phyloP scores from a whole-genome alignment of 2,797 vertebrate species.

The Acanthurus lineatus region DNA sequence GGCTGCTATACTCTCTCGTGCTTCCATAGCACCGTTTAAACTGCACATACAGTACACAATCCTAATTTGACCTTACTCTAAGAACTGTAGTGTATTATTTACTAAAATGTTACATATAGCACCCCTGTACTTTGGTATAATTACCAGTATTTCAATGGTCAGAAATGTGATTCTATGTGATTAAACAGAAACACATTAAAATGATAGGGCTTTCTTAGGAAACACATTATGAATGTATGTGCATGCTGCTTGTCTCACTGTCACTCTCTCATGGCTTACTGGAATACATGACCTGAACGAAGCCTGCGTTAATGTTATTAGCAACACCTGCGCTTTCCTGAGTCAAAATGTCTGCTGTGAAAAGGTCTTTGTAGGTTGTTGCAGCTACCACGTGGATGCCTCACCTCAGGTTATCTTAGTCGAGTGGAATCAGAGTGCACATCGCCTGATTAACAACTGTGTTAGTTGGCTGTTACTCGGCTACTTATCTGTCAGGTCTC shows the following conservation, averaged over 20 bases:
- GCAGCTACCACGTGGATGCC: background rate
- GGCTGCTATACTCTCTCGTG: too few relatives aligned
- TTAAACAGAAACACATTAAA: too few relatives aligned
- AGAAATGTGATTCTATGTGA: background rate
- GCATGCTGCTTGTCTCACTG: background rate
- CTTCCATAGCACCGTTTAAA: too few relatives aligned
- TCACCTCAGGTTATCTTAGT: constrained; percentile 13
- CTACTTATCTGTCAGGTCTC: constrained; percentile 11
- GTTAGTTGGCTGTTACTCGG: background rate
- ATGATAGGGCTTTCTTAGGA: too few relatives aligned
- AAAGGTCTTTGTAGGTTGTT: constrained; percentile 12
- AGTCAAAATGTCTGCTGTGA: constrained; percentile 1
- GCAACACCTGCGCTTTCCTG: background rate
- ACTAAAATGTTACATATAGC: too few relatives aligned
- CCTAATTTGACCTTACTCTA: too few relatives aligned
- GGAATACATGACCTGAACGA: background rate
- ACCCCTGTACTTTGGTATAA: background rate
- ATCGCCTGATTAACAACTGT: constrained; percentile 56
- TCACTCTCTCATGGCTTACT: background rate
- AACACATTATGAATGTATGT: background rate
- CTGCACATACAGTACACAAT: too few relatives aligned
- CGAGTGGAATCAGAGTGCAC: constrained; percentile 49
- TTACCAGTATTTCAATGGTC: background rate
- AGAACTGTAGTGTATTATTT: too few relatives aligned
- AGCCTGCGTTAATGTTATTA: background rate